Base-by-base conservation (phyloP, 2,113 vertebrate species). In the Epinephelus cyanopodus region DNA sequence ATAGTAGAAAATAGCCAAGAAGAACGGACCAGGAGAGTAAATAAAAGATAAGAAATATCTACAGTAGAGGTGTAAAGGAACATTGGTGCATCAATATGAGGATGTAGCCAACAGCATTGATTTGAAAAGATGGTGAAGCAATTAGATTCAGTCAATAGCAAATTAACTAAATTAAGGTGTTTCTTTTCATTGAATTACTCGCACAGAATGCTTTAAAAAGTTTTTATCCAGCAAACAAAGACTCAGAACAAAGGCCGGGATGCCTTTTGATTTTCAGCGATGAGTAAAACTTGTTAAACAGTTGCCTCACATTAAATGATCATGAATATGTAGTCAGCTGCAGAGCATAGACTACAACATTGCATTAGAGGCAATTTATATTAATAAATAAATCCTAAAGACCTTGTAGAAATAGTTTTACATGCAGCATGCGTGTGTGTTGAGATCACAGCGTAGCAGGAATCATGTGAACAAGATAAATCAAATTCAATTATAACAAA, bases 11-110 rank as follows among this genome's bases (percentile, higher is more conserved):
- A 81, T 48, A 66, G 54, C 74, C 82, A 62, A 58, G 17, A 74
- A 70, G 39, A 61, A 68, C 12, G 23, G 53, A 65, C 25, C 63
- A 45, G 48, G 58, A 42, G 37, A 52, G 37, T 39, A 70, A 75
- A 74, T 3, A 60, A 77, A 57, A 66, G 39, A 90, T 56, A 87
- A 57, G n/a, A 14, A 82, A 70, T 42, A 18, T 19, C 54, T 13
- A 48, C 27, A 66, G 50, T 21, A 11, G 10, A 5, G 15, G 5
- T 29, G 23, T 37, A 42, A 53, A 54, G 47, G 65, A 74, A 62
- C 39, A 62, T 2, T 14, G 7, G 17, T 54, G 17, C 39, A 27
- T 71, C 53, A 21, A 53, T 73, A 37, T 71, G 33, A 70, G 47
- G 42, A 25, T 73, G 33, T 61, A 37, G 52, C 33, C 19, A 69